phyloP scores from a whole-genome alignment of 2,888 invertebrate genomes.

The Octonoba sinensis region DNA sequence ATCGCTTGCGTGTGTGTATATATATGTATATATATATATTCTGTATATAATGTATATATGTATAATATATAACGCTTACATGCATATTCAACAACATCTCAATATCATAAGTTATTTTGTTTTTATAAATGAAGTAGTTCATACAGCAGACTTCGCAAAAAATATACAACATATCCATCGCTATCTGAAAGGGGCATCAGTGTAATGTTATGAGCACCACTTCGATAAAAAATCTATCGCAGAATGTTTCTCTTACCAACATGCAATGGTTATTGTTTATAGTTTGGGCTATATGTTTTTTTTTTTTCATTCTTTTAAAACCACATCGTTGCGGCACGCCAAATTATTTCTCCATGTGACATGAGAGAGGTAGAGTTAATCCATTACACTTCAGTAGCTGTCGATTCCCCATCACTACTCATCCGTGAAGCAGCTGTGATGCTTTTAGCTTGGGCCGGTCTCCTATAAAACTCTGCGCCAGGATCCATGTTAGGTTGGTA shows the following conservation, averaged over 20 bases:
- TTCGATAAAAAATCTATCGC: constrained; percentile 49
- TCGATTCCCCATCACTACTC: constrained; percentile 56
- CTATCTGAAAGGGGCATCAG: constrained; percentile 32
- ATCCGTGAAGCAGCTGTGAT: constrained; percentile 49
- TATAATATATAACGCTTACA: constrained; percentile 62
- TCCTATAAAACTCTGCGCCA: constrained; percentile 42
- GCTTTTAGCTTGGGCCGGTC: constrained; percentile 43
- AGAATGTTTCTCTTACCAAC: neutral
- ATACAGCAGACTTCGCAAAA: constrained; percentile 34
- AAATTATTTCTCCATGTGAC: constrained; percentile 9
- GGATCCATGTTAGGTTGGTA: constrained; percentile 25
- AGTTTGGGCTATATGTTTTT: constrained; percentile 15
- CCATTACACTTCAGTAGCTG: constrained; percentile 61
- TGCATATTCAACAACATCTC: constrained; percentile 52
- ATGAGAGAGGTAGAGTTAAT: constrained; percentile 55
- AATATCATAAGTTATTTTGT: constrained; percentile 44
- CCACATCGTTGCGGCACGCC: too few species aligned
- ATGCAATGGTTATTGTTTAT: constrained; percentile 4
- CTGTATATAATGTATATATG: constrained; percentile 45
- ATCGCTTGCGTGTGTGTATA: constrained; percentile 42
- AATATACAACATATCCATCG: constrained; percentile 48
- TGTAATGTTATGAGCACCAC: constrained; percentile 49
- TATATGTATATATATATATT: constrained; percentile 42
- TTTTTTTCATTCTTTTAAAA: too few species aligned
- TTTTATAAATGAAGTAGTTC: constrained; percentile 52